Conservation (phyloP, 2,888 invertebrate species). For the Cistogaster globosa region DNA sequence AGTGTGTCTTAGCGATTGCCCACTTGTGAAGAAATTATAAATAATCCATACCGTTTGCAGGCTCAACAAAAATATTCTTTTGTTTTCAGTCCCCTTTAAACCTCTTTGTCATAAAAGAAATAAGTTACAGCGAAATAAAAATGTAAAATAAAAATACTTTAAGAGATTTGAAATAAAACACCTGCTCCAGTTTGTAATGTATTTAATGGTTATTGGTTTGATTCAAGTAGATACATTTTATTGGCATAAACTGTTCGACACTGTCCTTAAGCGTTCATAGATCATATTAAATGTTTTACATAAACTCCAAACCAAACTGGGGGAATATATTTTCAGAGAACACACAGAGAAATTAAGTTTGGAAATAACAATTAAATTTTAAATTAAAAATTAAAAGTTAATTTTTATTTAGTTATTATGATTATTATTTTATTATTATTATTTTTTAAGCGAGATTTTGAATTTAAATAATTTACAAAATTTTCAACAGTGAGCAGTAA, state of each 20-base stretch:
- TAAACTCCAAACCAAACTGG: not conserved
- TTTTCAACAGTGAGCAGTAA: too few species aligned
- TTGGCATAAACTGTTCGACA: conserved; percentile 61
- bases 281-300: conserved; percentile 56
- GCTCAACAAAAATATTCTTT: not conserved
- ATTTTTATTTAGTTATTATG: too few species aligned
- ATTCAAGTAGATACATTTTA: conserved; percentile 52
- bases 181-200: conserved; percentile 63
- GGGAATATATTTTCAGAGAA: not conserved
- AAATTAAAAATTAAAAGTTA: too few species aligned
- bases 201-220: conserved; percentile 59
- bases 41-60: conserved; percentile 21
- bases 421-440: too few species aligned
- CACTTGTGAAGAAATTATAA: conserved; percentile 22
- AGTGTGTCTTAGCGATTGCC: conserved; percentile 3
- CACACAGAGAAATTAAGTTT: conserved; percentile 15
- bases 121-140: not conserved
- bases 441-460: too few species aligned
- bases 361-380: too few species aligned
- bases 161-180: conserved; percentile 64
- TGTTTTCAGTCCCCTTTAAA: not conserved
- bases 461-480: too few species aligned
- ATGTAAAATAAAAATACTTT: conserved; percentile 29
- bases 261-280: conserved; percentile 68
- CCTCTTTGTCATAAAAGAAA: not conserved